A percentile compares a stretch with the other conserved stretches of the same genome.
Evolutionary conservation across 2,888 invertebrate species (phyloP).

Genomic region (Punctoribates punctum): DNA sequence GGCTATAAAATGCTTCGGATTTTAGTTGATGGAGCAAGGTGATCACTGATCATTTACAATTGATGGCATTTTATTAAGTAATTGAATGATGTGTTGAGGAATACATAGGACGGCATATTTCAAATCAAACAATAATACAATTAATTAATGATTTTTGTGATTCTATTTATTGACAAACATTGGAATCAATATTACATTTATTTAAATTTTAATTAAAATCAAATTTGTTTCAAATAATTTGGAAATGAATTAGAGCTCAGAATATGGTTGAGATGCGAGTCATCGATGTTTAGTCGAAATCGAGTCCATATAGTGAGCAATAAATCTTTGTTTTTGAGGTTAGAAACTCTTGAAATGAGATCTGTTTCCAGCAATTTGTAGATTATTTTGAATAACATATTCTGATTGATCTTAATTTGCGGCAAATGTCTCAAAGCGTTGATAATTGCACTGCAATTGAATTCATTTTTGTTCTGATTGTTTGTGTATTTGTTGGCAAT

Average conservation of each 20-base stretch:
- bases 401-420: constrained; percentile 28
- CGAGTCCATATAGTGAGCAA: constrained; percentile 37
- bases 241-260: constrained; percentile 8
- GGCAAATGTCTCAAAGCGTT: constrained; percentile 26
- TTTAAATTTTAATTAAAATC: neutral
- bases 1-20: too few species aligned
- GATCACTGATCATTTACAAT: too few species aligned
- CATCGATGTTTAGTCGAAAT: constrained; percentile 40
- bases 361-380: constrained; percentile 35
- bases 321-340: constrained; percentile 3
- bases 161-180: too few species aligned
- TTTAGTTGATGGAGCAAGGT: too few species aligned
- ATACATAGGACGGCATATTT: too few species aligned
- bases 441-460: constrained; percentile 26
- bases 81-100: too few species aligned
- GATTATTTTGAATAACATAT: constrained; percentile 30
- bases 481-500: constrained; percentile 11
- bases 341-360: constrained; percentile 19
- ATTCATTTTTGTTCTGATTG: constrained; percentile 22
- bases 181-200: too few species aligned
- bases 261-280: constrained; percentile 38
- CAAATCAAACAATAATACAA: too few species aligned
- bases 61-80: too few species aligned
- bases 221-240: constrained; percentile 37
- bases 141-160: too few species aligned